phyloP scores from a whole-genome alignment of 2,888 invertebrate species.

The Lymantria dispar region DNA sequence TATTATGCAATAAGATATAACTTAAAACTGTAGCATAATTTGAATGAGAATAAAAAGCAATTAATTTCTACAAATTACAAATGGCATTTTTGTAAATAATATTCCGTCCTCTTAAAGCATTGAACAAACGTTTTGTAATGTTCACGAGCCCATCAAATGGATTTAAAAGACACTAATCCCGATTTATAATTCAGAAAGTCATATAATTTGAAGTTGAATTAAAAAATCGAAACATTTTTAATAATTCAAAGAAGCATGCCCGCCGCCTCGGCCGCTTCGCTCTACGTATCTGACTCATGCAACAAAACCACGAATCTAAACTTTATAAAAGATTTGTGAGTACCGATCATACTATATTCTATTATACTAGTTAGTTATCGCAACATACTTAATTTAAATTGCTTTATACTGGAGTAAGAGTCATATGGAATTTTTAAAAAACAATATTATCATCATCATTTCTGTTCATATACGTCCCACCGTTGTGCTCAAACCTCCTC shows the following conservation, averaged over 20 bases:
- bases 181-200: constrained; percentile 69
- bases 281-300: constrained; percentile 38
- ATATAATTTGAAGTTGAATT: constrained; percentile 72
- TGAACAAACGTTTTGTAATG: constrained; percentile 71
- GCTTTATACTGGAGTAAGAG: not conserved
- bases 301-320: constrained; percentile 33
- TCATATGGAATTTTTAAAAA: too few relatives aligned
- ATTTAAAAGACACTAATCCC: constrained; percentile 71
- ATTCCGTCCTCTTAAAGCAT: constrained; percentile 56
- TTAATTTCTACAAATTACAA: constrained; percentile 47
- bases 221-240: constrained; percentile 64
- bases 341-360: constrained; percentile 13
- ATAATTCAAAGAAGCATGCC: constrained; percentile 52
- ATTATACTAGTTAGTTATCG: not conserved
- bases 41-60: constrained; percentile 7
- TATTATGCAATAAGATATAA: constrained; percentile 19
- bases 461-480: too few relatives aligned
- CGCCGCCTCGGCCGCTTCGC: constrained; percentile 20
- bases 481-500: too few relatives aligned
- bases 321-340: constrained; percentile 13
- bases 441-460: too few relatives aligned
- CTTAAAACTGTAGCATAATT: constrained; percentile 22
- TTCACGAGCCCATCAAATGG: constrained; percentile 54
- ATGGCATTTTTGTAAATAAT: constrained; percentile 52
- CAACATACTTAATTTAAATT: not conserved